Conservation (phyloP, 1,140 invertebrate genomes). For the Anthonomus grandis region DNA sequence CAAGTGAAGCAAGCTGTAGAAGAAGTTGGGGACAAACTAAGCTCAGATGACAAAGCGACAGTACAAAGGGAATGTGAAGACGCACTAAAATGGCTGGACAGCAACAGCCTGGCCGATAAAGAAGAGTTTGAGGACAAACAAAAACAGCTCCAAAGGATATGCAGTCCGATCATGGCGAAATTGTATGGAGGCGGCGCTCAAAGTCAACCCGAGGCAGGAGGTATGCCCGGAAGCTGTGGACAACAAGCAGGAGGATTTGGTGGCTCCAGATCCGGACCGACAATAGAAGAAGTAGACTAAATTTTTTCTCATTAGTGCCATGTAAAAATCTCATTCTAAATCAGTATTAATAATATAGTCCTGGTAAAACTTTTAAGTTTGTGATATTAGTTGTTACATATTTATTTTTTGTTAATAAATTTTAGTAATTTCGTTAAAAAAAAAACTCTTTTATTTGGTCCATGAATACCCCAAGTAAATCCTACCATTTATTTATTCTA, state of each 20-base stretch:
- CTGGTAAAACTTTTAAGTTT: neutral
- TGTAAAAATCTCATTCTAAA: neutral
- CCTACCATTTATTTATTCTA: no score
- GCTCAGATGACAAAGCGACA: conserved; percentile 42
- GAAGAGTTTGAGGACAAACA: conserved; percentile 62
- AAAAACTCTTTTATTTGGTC: no score
- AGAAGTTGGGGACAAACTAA: conserved; percentile 51
- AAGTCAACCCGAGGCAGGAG: conserved; percentile 5
- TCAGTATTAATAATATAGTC: neutral
- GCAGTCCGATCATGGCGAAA: conserved; percentile 56
- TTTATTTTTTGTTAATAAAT: conserved; percentile 13
- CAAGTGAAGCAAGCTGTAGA: conserved; percentile 60
- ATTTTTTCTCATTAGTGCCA: neutral
- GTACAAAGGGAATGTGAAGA: conserved; percentile 50
- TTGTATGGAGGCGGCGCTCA: conserved; percentile 45
- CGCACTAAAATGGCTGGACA: conserved; percentile 55
- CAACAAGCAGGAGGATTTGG: conserved; percentile 44
- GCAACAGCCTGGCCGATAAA: conserved; percentile 55
- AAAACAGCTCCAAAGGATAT: conserved; percentile 54
- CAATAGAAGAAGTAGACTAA: conserved; percentile 73
- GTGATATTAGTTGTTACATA: conserved; percentile 9
- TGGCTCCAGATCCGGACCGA: conserved; percentile 50
- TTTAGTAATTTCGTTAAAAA: conserved; percentile 20
- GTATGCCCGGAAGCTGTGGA: conserved; percentile 40
- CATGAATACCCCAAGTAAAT: no score